Evolutionary conservation across 2,888 invertebrate species (phyloP).

Genomic region (Scrobipalpa costella): DNA sequence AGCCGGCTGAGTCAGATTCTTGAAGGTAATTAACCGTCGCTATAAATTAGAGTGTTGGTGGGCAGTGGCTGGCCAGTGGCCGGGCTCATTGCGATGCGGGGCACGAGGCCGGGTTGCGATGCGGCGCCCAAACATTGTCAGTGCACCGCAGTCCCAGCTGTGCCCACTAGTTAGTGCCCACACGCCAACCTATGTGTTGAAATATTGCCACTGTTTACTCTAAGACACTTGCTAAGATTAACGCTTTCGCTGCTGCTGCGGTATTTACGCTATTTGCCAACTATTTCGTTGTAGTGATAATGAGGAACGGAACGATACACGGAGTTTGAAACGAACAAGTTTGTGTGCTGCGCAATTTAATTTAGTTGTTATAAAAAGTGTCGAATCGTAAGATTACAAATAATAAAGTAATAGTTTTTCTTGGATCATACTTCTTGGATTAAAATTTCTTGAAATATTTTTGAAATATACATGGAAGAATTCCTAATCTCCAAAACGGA

Average conservation of each 20-base stretch:
- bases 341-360: neutral
- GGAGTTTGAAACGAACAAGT: neutral
- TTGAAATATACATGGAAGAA: neutral
- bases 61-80: constrained; percentile 32
- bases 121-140: constrained; percentile 71
- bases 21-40: constrained; percentile 72
- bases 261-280: neutral
- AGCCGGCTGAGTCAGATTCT: constrained; percentile 62
- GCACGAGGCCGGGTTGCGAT: constrained; percentile 62
- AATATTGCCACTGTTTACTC: constrained; percentile 55
- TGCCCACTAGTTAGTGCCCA: constrained; percentile 68
- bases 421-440: no score
- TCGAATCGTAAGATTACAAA: no score
- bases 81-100: constrained; percentile 63
- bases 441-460: no score
- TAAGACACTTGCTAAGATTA: constrained; percentile 32
- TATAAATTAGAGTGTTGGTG: constrained; percentile 64
- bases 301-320: neutral
- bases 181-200: constrained; percentile 59
- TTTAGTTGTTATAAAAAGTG: neutral
- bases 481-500: constrained; percentile 11
- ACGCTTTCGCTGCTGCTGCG: constrained; percentile 9
- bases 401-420: no score
- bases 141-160: constrained; percentile 70
- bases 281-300: constrained; percentile 5